These are phyloP conservation scores for Paragorgia papillata DNA, from an alignment of 92 coral and sea anemone species.

Conservation along the genomic window DNA sequence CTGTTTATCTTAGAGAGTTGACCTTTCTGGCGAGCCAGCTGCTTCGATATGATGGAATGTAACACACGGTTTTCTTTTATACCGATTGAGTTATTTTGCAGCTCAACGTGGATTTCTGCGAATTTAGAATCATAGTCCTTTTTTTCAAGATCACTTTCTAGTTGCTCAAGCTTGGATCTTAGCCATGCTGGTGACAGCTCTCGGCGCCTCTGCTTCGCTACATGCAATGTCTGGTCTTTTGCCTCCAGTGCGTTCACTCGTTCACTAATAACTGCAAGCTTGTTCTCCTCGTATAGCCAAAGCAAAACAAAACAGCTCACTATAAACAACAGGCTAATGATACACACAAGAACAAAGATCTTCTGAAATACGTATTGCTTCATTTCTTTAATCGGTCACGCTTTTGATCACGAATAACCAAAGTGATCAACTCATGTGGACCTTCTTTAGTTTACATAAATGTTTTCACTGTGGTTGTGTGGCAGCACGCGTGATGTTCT, in stretches of 20 bases:
- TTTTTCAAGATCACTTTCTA: neutral
- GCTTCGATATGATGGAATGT: neutral
- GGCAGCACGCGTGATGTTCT: neutral
- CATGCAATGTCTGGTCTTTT: neutral
- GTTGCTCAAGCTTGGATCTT: neutral
- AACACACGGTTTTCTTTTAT: neutral
- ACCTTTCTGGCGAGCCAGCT: neutral
- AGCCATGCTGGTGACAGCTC: neutral
- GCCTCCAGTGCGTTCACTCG: neutral
- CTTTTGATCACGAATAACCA: too few species aligned
- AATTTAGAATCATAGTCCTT: neutral
- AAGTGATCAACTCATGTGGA: too few species aligned
- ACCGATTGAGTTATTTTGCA: neutral
- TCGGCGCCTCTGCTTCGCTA: neutral
- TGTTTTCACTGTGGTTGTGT: too few species aligned
- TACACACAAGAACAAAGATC: too few species aligned
- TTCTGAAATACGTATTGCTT: too few species aligned
- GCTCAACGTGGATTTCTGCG: neutral
- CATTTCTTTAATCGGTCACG: too few species aligned
- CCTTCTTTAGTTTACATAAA: too few species aligned
- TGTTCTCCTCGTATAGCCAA: too few species aligned
- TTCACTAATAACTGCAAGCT: neutral
- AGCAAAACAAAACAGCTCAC: too few species aligned
- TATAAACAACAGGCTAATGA: too few species aligned
- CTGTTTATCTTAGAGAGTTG: neutral